Base-by-base conservation (phyloP, 2,888 invertebrate species). In the Agrenia bidenticulata region DNA sequence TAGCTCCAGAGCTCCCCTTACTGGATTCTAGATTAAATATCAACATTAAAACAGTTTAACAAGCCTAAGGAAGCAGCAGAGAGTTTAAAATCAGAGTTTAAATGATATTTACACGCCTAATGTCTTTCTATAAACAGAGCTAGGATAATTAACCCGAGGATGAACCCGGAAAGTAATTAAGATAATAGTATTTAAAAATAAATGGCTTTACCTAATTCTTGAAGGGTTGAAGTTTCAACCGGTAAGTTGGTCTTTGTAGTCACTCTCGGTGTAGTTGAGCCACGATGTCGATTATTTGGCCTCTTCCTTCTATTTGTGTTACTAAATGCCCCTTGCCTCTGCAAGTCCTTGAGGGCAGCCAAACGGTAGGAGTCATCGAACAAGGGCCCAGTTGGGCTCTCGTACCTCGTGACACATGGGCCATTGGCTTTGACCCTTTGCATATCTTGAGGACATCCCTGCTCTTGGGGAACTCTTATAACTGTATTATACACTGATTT, bases 401-500 rank as follows among this genome's bases (percentile, higher is more conserved):
- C 64, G 26, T 59, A 61, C 53, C 61, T 61, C 53, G 56, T 66
- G 37, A 66, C 58, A 50, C 69, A 69, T 2, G 69, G 69, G 1
- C 61, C 64, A 19, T 69, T 69, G n/a, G 67, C 69, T 21, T 56
- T 60, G 15, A 59, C 60, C 24, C 69, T 61, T 39, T 67, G 69
- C 2, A 61, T 65, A 9, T 68, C 69, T 4, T 60, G 63, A 1
- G 69, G 69, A 59, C 73, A 73, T 13, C 64, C 62, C n/a, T 57
- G 62, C 27, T 68, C 61, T 11, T 65, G 61, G 19, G 60, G 54
- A 26, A 59, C 56, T 53, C 63, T 61, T 57, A 69, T 23, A 54
- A 69, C 69, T 57, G 66, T 68, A 57, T 70, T 66, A 51, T 69
- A 70, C 57, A 73, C 70, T 24, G 70, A 70, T 58, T 70, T 73